phyloP scores from a whole-genome alignment of 2,888 invertebrate genomes.

The Rotaria magnacalcarata region DNA sequence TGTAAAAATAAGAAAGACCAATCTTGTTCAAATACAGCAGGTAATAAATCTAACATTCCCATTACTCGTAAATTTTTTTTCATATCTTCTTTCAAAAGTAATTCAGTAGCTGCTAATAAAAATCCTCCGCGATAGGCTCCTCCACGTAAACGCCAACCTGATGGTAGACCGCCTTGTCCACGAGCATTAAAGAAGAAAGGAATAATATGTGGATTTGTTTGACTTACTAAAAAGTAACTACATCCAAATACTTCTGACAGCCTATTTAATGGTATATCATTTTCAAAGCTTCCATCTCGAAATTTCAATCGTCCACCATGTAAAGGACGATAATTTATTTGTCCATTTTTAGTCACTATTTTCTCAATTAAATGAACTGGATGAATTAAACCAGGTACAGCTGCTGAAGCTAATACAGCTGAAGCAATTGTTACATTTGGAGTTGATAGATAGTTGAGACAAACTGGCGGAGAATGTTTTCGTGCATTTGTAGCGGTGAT shows the following conservation, averaged over 20 bases:
- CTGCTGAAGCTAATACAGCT: slow-evolving; percentile 16
- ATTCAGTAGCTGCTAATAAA: background rate
- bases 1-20: slow-evolving; percentile 18
- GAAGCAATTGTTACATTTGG: background rate
- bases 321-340: background rate
- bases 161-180: background rate
- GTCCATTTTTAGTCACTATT: background rate
- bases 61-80: background rate
- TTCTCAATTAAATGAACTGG: slow-evolving; percentile 17
- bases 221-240: slow-evolving; percentile 16
- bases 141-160: slow-evolving; percentile 15
- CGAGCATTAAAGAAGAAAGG: background rate
- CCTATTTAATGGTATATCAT: background rate
- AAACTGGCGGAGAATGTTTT: background rate
- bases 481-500: background rate
- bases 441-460: background rate
- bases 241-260: slow-evolving; percentile 4
- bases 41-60: background rate
- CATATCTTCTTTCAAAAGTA: slow-evolving; percentile 27
- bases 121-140: slow-evolving; percentile 7
- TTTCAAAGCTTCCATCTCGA: slow-evolving; percentile 6
- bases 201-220: slow-evolving; percentile 14
- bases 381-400: slow-evolving; percentile 7
- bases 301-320: background rate
- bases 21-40: background rate